A percentile compares a stretch with the other conserved stretches of the same genome.
Conservation (phyloP, 2,888 invertebrate genomes). For the Euplexia lucipara region DNA sequence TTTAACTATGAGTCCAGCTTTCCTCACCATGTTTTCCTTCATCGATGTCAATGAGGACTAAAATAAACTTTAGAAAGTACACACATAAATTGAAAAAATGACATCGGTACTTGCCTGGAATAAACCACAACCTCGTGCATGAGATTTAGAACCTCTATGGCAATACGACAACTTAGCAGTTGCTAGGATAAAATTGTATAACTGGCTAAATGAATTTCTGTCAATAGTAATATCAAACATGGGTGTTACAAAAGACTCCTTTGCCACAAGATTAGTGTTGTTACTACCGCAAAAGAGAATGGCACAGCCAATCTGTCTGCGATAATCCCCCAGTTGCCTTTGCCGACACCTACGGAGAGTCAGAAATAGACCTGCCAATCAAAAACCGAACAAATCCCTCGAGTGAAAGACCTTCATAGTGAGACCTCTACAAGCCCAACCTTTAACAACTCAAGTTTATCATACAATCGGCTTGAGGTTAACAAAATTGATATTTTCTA, state of each 20-base stretch:
- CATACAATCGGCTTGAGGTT: conserved; percentile 27
- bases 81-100: too few species aligned
- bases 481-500: conserved; percentile 46
- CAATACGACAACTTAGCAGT: too few species aligned
- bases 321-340: neutral
- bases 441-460: conserved; percentile 32
- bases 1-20: neutral
- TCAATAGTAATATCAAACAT: neutral
- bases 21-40: too few species aligned
- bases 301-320: neutral
- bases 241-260: neutral
- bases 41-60: too few species aligned
- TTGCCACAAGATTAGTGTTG: conserved; percentile 2
- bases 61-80: too few species aligned
- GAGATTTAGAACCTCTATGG: neutral
- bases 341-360: neutral
- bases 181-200: neutral
- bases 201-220: neutral
- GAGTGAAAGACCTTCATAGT: neutral
- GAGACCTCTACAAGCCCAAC: conserved; percentile 7
- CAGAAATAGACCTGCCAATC: conserved; percentile 27
- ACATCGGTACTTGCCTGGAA: too few species aligned
- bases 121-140: too few species aligned
- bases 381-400: conserved; percentile 11
- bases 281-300: neutral